A percentile compares a stretch with the other conserved stretches of the same genome.
Conservation (phyloP, 2,888 invertebrate species). For the Melinopterus prodromus region DNA sequence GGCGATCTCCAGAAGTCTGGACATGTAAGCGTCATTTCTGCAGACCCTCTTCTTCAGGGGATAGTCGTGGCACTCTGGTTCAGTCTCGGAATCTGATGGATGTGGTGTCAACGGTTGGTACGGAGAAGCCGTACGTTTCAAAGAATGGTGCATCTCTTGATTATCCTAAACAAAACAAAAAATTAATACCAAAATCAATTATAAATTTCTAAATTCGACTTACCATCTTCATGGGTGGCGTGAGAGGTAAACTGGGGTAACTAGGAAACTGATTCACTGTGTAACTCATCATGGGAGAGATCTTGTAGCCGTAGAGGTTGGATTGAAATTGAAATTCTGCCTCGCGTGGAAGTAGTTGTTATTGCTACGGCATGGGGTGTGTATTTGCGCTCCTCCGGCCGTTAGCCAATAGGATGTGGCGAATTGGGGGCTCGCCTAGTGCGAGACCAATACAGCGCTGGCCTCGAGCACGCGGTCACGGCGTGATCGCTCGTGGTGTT, state of each 20-base stretch:
- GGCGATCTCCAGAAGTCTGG: slow-evolving; percentile 63
- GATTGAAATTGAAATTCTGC: slow-evolving; percentile 25
- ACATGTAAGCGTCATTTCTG: slow-evolving; percentile 66
- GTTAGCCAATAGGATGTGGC: background rate
- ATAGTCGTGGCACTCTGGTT: slow-evolving; percentile 53
- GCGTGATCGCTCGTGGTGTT: slow-evolving; percentile 83
- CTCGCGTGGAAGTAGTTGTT: slow-evolving; percentile 45
- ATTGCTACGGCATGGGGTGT: slow-evolving; percentile 61
- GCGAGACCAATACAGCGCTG: slow-evolving; percentile 69
- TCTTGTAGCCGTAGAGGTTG: background rate
- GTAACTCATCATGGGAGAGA: slow-evolving; percentile 13
- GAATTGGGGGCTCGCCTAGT: slow-evolving; percentile 65
- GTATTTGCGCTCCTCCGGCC: slow-evolving; percentile 59
- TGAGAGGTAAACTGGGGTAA: slow-evolving; percentile 67
- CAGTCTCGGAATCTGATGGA: slow-evolving; percentile 82
- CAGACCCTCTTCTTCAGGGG: slow-evolving; percentile 69
- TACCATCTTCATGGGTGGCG: slow-evolving; percentile 71
- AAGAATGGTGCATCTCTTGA: slow-evolving; percentile 5
- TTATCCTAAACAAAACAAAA: background rate
- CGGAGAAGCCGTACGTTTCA: slow-evolving; percentile 25
- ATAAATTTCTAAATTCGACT: slow-evolving; percentile 40
- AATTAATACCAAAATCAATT: slow-evolving; percentile 11
- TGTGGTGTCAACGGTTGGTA: slow-evolving; percentile 73
- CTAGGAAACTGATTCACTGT: slow-evolving; percentile 62
- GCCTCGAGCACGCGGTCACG: slow-evolving; percentile 69